Percentiles rank a stretch among this genome's conserved stretches.
These are phyloP conservation scores for Notolabrus celidotus DNA, from an alignment of 2,797 vertebrate species.

Conservation along the genomic window DNA sequence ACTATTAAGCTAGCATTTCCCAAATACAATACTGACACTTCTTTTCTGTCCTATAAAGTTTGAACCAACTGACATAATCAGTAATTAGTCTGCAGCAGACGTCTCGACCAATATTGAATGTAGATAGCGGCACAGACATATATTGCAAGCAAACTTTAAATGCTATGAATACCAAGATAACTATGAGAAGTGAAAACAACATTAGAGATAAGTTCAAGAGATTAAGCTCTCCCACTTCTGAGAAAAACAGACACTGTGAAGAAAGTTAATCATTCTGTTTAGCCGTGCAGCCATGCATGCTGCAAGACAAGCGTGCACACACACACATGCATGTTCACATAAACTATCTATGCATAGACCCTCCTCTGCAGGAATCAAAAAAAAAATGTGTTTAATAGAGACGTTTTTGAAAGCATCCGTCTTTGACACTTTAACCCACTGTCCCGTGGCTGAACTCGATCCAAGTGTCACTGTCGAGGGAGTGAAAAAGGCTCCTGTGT, in stretches of 20 bases:
- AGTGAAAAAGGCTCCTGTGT: conserved; percentile 78
- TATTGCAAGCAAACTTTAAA: conserved; percentile 41
- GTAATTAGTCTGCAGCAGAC: conserved; percentile 46
- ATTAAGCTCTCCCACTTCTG: conserved; percentile 43
- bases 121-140: conserved; percentile 47
- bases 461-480: conserved; percentile 67
- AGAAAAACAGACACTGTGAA: conserved; percentile 54
- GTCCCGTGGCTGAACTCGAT: conserved; percentile 71
- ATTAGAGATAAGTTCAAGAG: conserved; percentile 47
- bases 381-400: background rate
- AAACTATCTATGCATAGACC: background rate
- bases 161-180: conserved; percentile 33
- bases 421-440: conserved; percentile 69
- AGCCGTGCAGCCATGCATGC: conserved; percentile 30
- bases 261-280: conserved; percentile 71
- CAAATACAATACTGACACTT: background rate
- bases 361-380: background rate
- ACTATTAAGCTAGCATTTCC: background rate
- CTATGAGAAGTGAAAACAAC: conserved; percentile 58
- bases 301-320: conserved; percentile 18
- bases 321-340: conserved; percentile 7
- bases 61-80: conserved; percentile 37
- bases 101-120: conserved; percentile 63
- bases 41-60: conserved; percentile 17
- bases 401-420: conserved; percentile 4